These are phyloP conservation scores for Leptoclinus maculatus DNA, from an alignment of 2,797 vertebrate species.

Conservation along the genomic window DNA sequence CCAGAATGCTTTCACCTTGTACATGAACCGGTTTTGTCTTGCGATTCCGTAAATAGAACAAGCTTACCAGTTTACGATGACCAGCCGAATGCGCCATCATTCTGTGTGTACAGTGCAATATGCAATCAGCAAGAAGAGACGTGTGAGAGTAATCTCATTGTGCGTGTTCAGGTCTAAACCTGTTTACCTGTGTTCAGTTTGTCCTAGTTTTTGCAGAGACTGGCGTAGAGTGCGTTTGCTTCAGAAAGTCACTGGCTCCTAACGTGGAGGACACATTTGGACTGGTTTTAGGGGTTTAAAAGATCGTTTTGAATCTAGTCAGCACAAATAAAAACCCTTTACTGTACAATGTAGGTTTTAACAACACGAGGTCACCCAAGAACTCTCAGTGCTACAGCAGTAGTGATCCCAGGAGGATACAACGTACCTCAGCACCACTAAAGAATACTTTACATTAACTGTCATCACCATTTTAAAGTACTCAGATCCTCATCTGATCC, in stretches of 20 bases:
- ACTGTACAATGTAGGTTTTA: conserved; percentile 1
- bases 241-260: conserved; percentile 46
- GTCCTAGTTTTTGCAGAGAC: conserved; percentile 60
- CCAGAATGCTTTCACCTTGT: conserved; percentile 69
- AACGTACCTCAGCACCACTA: neutral
- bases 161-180: conserved; percentile 67
- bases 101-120: conserved; percentile 78
- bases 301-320: conserved; percentile 10
- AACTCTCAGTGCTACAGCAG: neutral
- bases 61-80: conserved; percentile 77
- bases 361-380: conserved; percentile 2
- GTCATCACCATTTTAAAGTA: neutral
- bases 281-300: conserved; percentile 28
- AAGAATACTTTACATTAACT: neutral
- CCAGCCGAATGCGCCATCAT: conserved; percentile 75
- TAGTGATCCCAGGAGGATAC: neutral
- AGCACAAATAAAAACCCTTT: conserved; percentile 30
- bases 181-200: conserved; percentile 45
- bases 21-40: conserved; percentile 49
- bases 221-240: conserved; percentile 26
- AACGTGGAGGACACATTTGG: neutral
- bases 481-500: neutral
- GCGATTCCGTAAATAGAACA: conserved; percentile 40
- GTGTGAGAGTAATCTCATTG: conserved; percentile 54
- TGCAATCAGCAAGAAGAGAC: conserved; percentile 78